Evolutionary conservation across 2,113 vertebrate genomes (phyloP).

Genomic region (Hemichromis elongatus): DNA sequence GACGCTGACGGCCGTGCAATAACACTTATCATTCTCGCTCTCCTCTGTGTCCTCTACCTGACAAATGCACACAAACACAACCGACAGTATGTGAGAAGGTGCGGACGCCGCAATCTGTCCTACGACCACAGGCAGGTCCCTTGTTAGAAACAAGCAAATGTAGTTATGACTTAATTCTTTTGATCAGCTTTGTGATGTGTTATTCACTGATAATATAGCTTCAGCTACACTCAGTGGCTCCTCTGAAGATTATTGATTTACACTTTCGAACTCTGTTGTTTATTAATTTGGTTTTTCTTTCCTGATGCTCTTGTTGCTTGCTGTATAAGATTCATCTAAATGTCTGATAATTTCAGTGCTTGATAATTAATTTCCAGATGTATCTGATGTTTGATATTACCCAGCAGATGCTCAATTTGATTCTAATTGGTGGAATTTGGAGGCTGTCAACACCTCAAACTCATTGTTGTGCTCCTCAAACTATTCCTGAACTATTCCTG

Average conservation of each 20-base stretch:
- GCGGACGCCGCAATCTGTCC: slow-evolving; percentile 1
- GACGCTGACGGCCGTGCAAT: slow-evolving; percentile 26
- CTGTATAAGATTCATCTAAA: not conserved
- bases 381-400: not conserved
- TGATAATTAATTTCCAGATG: not conserved
- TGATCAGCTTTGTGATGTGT: not conserved
- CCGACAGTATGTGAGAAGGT: not conserved
- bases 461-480: not conserved
- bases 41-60: slow-evolving; percentile 39
- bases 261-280: not conserved
- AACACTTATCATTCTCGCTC: slow-evolving; percentile 23
- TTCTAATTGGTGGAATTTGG: not conserved
- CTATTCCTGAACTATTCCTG: not conserved
- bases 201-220: not conserved
- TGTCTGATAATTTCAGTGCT: not conserved
- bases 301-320: not conserved
- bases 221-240: not conserved
- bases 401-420: not conserved
- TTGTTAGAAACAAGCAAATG: not conserved
- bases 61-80: not conserved
- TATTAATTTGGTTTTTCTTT: not conserved
- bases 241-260: not conserved
- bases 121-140: not conserved
- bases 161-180: not conserved
- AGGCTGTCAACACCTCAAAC: not conserved